phyloP scores from a whole-genome alignment of 2,797 vertebrate genomes.

The Megaceryle alcyon region DNA sequence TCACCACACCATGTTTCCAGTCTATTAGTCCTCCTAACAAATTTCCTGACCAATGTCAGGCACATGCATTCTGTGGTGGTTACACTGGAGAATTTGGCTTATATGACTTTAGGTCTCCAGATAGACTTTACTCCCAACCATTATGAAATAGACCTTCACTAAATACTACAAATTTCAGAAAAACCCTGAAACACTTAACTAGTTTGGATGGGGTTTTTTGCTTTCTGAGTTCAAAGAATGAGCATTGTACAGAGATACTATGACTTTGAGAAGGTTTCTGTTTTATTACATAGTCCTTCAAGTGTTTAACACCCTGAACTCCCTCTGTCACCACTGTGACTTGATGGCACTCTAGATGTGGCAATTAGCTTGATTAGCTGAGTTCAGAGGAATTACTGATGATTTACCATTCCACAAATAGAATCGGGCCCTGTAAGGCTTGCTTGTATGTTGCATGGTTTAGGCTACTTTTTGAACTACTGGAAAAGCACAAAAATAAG shows the following conservation, averaged over 20 bases:
- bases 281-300: background rate
- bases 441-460: conserved; percentile 14
- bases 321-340: background rate
- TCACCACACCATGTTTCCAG: background rate
- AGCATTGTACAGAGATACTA: background rate
- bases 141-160: background rate
- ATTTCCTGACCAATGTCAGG: background rate
- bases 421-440: background rate
- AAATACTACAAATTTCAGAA: background rate
- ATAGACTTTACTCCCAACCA: background rate
- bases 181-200: background rate
- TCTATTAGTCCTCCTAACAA: background rate
- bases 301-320: background rate
- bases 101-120: background rate
- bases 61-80: background rate
- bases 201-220: background rate
- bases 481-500: conserved; percentile 10
- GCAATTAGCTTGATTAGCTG: background rate
- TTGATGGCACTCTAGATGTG: background rate
- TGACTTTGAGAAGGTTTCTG: background rate
- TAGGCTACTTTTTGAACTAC: conserved; percentile 15
- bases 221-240: background rate
- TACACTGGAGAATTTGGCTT: background rate
- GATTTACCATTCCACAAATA: conserved; percentile 7
- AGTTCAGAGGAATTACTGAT: conserved; percentile 4